These are phyloP conservation scores for Baccha elongata DNA, from an alignment of 2,888 invertebrate species.

Conservation along the genomic window DNA sequence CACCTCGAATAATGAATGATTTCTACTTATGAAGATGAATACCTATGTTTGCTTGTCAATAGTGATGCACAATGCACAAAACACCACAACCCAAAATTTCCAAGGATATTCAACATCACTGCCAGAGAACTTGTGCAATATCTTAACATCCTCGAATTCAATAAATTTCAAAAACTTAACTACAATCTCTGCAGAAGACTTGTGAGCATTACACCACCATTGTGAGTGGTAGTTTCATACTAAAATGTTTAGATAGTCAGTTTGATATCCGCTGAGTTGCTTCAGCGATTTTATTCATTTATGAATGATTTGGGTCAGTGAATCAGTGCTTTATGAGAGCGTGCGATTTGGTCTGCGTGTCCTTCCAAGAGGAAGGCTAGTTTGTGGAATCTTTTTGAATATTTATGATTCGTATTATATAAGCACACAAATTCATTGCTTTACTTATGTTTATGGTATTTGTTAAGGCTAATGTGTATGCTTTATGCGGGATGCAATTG, in stretches of 20 bases:
- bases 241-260: slow-evolving; percentile 6
- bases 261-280: slow-evolving; percentile 33
- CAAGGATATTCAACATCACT: background rate
- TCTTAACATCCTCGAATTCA: slow-evolving; percentile 12
- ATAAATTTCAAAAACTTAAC: background rate
- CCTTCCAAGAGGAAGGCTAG: slow-evolving; percentile 23
- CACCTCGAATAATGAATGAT: slow-evolving; percentile 54
- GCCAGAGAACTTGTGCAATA: slow-evolving; percentile 24
- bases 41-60: slow-evolving; percentile 55
- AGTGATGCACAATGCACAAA: slow-evolving; percentile 20
- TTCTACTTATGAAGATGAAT: slow-evolving; percentile 60
- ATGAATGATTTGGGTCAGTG: slow-evolving; percentile 20
- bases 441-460: background rate
- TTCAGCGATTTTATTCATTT: slow-evolving; percentile 27
- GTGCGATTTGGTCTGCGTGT: slow-evolving; percentile 17
- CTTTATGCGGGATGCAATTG: slow-evolving; percentile 24
- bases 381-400: slow-evolving; percentile 34
- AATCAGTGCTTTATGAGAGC: too few relatives aligned
- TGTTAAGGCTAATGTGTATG: slow-evolving; percentile 21
- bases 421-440: slow-evolving; percentile 1
- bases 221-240: background rate
- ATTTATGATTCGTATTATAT: slow-evolving; percentile 49
- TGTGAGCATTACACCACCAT: slow-evolving; percentile 29
- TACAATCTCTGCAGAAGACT: slow-evolving; percentile 47
- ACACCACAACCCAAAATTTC: background rate